Base-by-base conservation (phyloP, 2,797 vertebrate genomes). In the Enteromius viviparus region DNA sequence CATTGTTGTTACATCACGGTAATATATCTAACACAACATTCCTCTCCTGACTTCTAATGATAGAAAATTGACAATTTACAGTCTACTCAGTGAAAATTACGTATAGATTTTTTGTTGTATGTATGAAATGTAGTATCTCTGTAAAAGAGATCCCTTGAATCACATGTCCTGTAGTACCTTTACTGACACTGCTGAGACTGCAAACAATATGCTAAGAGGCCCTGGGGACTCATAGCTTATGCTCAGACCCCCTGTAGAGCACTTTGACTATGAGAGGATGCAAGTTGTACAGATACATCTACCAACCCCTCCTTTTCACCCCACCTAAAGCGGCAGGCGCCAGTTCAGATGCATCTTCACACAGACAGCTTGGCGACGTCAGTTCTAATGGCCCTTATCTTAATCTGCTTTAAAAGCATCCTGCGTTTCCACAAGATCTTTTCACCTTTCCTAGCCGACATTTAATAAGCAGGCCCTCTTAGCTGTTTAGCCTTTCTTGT, bases 401-500 rank as follows among this genome's bases (percentile, higher is more conserved):
- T 95, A 94, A 95, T 95, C 96, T 96, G 92, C 94, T 95, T 96
- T 97, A 96, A 97, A 97, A 97, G 96, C 96, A 95, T 96, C 95
- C 95, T 95, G 93, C 91, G 90, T 95, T 95, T 95, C 93, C 93
- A 69, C 53, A 88, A 91, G 92, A 95, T 95, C 93, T 94, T 95
- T 96, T 95, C 93, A 95, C 95, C 94, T 96, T 91, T 91, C 91
- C 90, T 93, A 91, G 92, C 92, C 93, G 88, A 88, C 85, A 89
- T 94, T 94, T 94, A 95, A 94, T 91, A 94, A 94, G 92, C 91
- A 82, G 85, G 49, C 58, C 49, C 60, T 72, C 74, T 72, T 72
- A 42, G 74, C 65, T 81, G 84, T 80, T 88, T 83, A 75, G 68
- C 80, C 65, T 80, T 80, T 83, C 80, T 85, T 84, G 77, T 84